phyloP scores from a whole-genome alignment of 2,113 vertebrate species.

The Centropus bengalensis region DNA sequence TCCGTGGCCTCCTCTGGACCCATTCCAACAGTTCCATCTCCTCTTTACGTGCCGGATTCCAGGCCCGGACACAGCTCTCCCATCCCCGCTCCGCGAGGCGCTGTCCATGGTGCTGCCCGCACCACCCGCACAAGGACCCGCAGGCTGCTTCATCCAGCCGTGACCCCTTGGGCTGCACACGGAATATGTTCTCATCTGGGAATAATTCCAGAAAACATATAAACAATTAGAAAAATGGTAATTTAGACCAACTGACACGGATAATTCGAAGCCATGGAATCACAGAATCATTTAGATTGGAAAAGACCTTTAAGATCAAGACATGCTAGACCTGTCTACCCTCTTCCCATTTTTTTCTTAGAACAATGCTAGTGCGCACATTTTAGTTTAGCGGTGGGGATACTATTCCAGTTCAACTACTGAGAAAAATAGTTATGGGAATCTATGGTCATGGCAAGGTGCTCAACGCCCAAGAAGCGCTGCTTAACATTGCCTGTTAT shows the following conservation, averaged over 20 bases:
- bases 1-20: too few species aligned
- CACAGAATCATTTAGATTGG: too few species aligned
- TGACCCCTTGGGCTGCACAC: background rate
- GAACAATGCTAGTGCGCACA: background rate
- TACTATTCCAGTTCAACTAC: background rate
- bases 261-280: background rate
- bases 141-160: background rate
- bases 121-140: background rate
- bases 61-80: too few species aligned
- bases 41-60: too few species aligned
- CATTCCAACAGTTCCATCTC: too few species aligned
- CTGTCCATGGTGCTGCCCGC: background rate
- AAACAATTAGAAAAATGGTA: background rate
- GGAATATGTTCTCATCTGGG: accelerated
- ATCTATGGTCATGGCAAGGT: background rate
- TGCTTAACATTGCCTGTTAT: background rate
- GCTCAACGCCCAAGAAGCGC: background rate
- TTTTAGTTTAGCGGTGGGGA: background rate
- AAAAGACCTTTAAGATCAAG: too few species aligned
- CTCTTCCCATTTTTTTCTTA: background rate
- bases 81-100: background rate
- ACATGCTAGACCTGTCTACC: background rate
- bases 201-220: background rate
- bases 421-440: background rate
- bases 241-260: background rate